Evolutionary conservation across 1,140 invertebrate genomes (phyloP).

Genomic region (Pteromalus puparum): DNA sequence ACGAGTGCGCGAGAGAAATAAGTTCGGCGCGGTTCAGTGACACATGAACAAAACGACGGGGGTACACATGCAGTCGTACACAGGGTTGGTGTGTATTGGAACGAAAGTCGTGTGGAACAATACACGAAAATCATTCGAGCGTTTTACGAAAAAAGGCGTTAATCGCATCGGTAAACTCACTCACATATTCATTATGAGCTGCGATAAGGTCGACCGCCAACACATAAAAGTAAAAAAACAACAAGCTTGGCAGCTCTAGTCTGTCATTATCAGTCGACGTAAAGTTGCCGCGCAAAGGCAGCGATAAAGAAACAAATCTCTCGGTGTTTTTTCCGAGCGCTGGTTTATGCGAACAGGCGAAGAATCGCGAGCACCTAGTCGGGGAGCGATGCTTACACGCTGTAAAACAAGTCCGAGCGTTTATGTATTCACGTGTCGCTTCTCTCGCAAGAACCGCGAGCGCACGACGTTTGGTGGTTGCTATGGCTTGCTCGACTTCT

Average conservation of each 20-base stretch:
- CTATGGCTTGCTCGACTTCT: not conserved
- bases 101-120: no score
- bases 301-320: not conserved
- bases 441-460: not conserved
- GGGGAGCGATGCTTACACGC: not conserved
- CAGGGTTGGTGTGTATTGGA: no score
- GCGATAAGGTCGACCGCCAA: no score
- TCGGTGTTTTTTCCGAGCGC: not conserved
- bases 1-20: conserved; percentile 6
- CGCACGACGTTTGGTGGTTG: not conserved
- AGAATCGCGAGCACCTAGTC: not conserved
- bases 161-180: no score
- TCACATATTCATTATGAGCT: no score
- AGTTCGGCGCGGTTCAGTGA: conserved; percentile 7
- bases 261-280: not conserved
- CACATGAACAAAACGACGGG: conserved; percentile 2
- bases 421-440: conserved; percentile 1
- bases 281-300: not conserved
- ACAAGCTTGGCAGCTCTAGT: not conserved
- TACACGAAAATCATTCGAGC: no score
- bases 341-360: not conserved
- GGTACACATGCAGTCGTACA: not conserved
- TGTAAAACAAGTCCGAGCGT: not conserved
- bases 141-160: no score
- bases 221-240: not conserved